Evolutionary conservation across 2,113 vertebrate species (phyloP), one percentile per base, ranked within the genome.

Genomic region (Lipotes vexillifer): DNA sequence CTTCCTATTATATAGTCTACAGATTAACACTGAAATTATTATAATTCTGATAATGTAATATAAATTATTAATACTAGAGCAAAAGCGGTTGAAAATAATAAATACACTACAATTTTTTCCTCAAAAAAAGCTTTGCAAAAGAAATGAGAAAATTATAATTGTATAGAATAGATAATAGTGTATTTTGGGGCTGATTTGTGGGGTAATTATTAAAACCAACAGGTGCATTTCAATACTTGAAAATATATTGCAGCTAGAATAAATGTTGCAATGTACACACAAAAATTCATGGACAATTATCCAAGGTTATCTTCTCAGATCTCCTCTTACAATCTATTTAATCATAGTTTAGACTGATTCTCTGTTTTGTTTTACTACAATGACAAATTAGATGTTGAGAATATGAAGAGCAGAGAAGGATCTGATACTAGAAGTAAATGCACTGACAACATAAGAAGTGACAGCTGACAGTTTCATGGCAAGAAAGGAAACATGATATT

Each of bases 401-500:
- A 25, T 69, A 23, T 65, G 41, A 96, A 52, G 49, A 52, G 31
- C 36, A 33, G 44, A 78, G 46, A 68, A 46, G 27, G 74, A 61
- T 96, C 88, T 72, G 17, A 20, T 49, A 12, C 9, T 77, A 44
- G 31, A 82, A 41, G 20, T 77, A 59, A 91, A 61, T 44, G 17
- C 27, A 25, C 3, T 74, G 88, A 93, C 20, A 87, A 18, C 8
- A 92, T 44, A 93, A 5, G 23, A 83, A 90, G 68, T 41, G 90
- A 84, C 88, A 95, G 75, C 68, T 94, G 93, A 94, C 68, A 92
- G 21, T 87, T 92, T 84, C 36, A 29, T 23, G 23, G 65, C 15
- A 46, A 41, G 20, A 84, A 96, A 90, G 23, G 13, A 74, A 92
- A 87, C 15, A 2, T 84, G 74, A 90, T 74, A 90, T 96, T 96